Percentiles rank a stretch among this genome's conserved stretches.
Evolutionary conservation across 2,797 vertebrate species (phyloP).

Genomic region (Knipowitschia caucasica): DNA sequence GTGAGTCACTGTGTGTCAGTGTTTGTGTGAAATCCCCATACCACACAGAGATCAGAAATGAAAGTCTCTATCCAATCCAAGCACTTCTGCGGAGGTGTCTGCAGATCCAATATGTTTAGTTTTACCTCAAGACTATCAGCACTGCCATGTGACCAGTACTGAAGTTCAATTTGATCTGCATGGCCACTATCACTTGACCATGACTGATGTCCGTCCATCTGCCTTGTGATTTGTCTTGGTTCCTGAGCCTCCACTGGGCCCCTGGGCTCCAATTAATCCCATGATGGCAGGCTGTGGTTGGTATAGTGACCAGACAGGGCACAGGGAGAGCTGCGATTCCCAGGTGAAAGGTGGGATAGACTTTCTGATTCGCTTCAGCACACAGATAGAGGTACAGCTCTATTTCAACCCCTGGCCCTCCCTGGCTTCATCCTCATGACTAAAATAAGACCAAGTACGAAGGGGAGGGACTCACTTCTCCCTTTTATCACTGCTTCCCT

Average conservation of each 20-base stretch:
- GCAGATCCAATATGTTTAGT: constrained; percentile 47
- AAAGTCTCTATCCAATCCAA: constrained; percentile 56
- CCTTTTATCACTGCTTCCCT: constrained; percentile 26
- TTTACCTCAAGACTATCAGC: constrained; percentile 47
- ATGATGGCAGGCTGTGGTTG: constrained; percentile 71
- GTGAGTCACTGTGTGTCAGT: constrained; percentile 50
- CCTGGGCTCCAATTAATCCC: constrained; percentile 77
- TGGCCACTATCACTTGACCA: constrained; percentile 62
- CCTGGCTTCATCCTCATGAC: constrained; percentile 57
- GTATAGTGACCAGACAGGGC: constrained; percentile 71
- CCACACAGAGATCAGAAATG: constrained; percentile 54
- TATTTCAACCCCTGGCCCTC: constrained; percentile 70
- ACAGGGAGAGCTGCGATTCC: constrained; percentile 72
- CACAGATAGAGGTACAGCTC: constrained; percentile 78
- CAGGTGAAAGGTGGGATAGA: constrained; percentile 84
- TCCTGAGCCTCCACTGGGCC: constrained; percentile 61
- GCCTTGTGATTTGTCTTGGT: constrained; percentile 29
- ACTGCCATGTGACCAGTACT: constrained; percentile 42
- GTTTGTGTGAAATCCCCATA: constrained; percentile 56
- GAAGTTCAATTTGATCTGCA: constrained; percentile 68
- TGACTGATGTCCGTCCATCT: constrained; percentile 48
- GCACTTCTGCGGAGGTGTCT: constrained; percentile 44
- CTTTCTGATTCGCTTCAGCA: constrained; percentile 80
- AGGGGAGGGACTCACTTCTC: constrained; percentile 41
- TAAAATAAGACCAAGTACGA: constrained; percentile 55